Base-by-base conservation (phyloP, 2,888 invertebrate species). In the Anticlea derivata region DNA sequence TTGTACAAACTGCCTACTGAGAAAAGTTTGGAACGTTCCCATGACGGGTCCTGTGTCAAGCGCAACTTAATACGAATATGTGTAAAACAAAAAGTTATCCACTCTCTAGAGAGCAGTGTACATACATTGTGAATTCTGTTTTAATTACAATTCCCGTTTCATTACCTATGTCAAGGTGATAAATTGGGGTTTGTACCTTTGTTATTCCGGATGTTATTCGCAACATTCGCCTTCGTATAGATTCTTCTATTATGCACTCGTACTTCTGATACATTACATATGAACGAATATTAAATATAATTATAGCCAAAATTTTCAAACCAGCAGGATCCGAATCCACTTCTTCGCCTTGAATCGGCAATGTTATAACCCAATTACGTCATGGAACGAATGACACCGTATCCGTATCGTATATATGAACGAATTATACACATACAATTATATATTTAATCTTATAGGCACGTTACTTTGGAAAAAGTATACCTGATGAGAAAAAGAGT, bases 21-120 rank as follows among this genome's bases (percentile, higher is more conserved):
- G 66, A 69, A 78, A 86, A 86, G 78, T 87, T 86, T 75, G 62
- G 62, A 85, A 73, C 65, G 73, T 58, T 79, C 80, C 82, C 81
- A 49, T 55, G 74, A 61, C 73, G 60, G 61, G 63, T 67, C 71
- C 73, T 74, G 70, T 69, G 75, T 75, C 65, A 73, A 72, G 70
- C 70, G 63, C 70, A 76, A 78, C 74, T 81, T 77, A 68, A 76
- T 78, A 68, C 66, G 61, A 62, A 68, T 65, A 65, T 62, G 62
- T 65, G 63, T 77, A 70, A 70, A 72, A 75, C 70, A 75, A 76
- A 79, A 80, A 80, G 77, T 80, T 78, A 60, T 55, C 61, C 59
- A 55, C 59, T 66, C 61, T 68, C 65, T 62, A 50, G 67, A 63
- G 68, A 68, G 50, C 50, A 23, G 35, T 34, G 60, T 65, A 60